Base-by-base conservation (phyloP, 64 coral and sea anemone genomes). In the Montipora foliosa region DNA sequence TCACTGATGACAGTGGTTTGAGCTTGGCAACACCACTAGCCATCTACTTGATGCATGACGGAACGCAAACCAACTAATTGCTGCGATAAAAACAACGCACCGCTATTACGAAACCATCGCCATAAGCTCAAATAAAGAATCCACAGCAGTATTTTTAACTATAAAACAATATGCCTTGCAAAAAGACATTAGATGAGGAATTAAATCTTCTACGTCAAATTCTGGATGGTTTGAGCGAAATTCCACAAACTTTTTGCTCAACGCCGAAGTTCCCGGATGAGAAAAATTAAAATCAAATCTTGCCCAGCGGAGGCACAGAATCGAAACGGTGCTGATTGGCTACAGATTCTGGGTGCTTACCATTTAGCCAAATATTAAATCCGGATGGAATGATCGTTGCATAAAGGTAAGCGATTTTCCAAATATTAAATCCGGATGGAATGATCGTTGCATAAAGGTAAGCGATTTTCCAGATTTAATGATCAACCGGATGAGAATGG, bases 21-120 rank as follows among this genome's bases (percentile, higher is more conserved):
- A 93, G 92, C 98, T 96, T 99, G 89, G 92, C 98, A 99, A 99
- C 95, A 99, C 95, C 90, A 89, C 95, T 92, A 94, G 96, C 93
- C 96, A 95, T 98, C 20, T 91, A 92, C 67, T 88, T 49, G 20
- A 76, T 78, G 68, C 50, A 75, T 83, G 71, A 74, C 53, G 74
- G 52, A 91, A 82, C 89, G 76, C 37, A 76, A 92, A 60, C 68
- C 80, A 44, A 77, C 73, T 77, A 77, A 84, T 75, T 77, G 75
- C 60, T 37, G 83, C 53, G 52, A 89, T 77, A 78, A 77, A 20
- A 78, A 59, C 50, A 89, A 89, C 74, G 77, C 77, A 89, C 87
- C 87, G 49, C 69, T 37, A 53, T 51, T 77, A 89, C 50, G 60
- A 76, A 76, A 89, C 76, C 51, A 89, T 76, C 49, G 20, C 49